A percentile compares a stretch with the other conserved stretches of the same genome.
These are phyloP conservation scores for Eciton burchellii DNA, from an alignment of 1,140 invertebrate species.

Conservation along the genomic window DNA sequence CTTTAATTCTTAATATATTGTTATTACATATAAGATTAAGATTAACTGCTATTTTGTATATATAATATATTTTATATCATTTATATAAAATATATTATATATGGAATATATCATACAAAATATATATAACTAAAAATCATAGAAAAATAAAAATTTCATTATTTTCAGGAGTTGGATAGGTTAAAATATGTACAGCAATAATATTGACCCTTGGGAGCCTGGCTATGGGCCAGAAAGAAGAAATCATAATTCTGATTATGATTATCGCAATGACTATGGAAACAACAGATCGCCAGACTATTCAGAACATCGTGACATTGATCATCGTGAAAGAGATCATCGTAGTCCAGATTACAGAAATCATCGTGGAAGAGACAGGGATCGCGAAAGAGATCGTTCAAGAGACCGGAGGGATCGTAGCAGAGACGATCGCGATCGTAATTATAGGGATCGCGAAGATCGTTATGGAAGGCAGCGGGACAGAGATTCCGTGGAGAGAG, in stretches of 20 bases:
- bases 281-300: slow-evolving; percentile 82
- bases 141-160: not conserved
- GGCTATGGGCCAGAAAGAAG: slow-evolving; percentile 81
- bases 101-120: not conserved
- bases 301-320: slow-evolving; percentile 80
- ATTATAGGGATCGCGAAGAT: slow-evolving; percentile 81
- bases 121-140: not conserved
- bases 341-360: slow-evolving; percentile 82
- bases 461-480: slow-evolving; percentile 79
- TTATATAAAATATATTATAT: not conserved
- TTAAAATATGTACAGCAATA: slow-evolving; percentile 79
- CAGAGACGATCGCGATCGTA: slow-evolving; percentile 82
- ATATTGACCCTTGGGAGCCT: slow-evolving; percentile 84
- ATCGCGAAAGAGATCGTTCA: slow-evolving; percentile 81
- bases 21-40: not conserved
- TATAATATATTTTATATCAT: not conserved
- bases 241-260: slow-evolving; percentile 76
- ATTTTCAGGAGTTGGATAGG: slow-evolving; percentile 54
- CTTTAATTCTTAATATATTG: not conserved
- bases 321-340: slow-evolving; percentile 80
- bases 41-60: no score
- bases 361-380: slow-evolving; percentile 81
- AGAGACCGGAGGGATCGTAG: slow-evolving; percentile 81
- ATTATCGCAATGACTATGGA: slow-evolving; percentile 80
- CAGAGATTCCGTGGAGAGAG: slow-evolving; percentile 76